These are phyloP conservation scores for Anableps anableps DNA, from an alignment of 2,797 vertebrate species.

Conservation along the genomic window DNA sequence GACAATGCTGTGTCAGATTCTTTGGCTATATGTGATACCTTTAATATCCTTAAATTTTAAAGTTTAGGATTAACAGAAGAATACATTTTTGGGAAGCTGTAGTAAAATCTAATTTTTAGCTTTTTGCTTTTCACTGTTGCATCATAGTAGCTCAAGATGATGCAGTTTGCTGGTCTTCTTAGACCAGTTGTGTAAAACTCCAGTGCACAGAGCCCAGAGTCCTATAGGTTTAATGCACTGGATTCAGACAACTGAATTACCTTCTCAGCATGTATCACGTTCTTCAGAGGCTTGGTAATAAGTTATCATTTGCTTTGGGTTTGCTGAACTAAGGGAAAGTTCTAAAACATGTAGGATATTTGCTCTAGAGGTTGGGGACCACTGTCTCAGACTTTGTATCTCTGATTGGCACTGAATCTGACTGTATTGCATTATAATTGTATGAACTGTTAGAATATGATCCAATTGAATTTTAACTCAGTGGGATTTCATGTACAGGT, in stretches of 20 bases:
- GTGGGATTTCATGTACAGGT: background rate
- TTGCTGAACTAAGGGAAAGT: background rate
- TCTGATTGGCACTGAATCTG: background rate
- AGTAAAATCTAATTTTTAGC: background rate
- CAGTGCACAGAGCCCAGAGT: background rate
- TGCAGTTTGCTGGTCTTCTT: background rate
- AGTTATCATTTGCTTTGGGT: background rate
- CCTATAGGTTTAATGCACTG: too few relatives aligned
- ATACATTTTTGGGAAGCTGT: background rate
- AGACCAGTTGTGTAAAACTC: background rate
- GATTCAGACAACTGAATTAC: background rate
- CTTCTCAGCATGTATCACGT: background rate
- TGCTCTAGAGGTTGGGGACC: background rate
- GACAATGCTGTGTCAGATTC: background rate
- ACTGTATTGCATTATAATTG: background rate
- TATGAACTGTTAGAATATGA: background rate
- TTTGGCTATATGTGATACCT: background rate
- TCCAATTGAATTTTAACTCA: background rate
- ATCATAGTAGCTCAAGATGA: background rate
- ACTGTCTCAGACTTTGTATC: background rate
- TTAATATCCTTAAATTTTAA: background rate
- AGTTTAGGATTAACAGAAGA: background rate
- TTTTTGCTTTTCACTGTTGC: background rate
- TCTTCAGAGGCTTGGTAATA: background rate
- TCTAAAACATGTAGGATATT: background rate